phyloP scores from a whole-genome alignment of 2,888 invertebrate species.

The Gonocerus acuteangulatus region DNA sequence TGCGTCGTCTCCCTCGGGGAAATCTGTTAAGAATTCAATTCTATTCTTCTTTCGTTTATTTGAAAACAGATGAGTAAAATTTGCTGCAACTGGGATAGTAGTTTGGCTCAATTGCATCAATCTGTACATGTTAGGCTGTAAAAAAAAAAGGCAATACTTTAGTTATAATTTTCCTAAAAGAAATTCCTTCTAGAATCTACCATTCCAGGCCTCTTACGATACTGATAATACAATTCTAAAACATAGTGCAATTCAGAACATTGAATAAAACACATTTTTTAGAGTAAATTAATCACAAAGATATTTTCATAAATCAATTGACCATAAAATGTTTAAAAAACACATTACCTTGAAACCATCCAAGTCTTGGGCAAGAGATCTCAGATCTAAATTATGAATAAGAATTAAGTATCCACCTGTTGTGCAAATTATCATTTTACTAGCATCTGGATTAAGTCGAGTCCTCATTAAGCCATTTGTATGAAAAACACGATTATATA shows the following conservation, averaged over 20 bases:
- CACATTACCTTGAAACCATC: slow-evolving; percentile 76
- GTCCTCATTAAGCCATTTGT: slow-evolving; percentile 82
- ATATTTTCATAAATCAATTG: too few species aligned
- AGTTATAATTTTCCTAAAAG: too few species aligned
- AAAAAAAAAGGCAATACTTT: slow-evolving; percentile 40
- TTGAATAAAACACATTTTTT: too few species aligned
- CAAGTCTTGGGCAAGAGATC: slow-evolving; percentile 69
- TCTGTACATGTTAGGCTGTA: slow-evolving; percentile 78
- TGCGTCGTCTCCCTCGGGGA: slow-evolving; percentile 76
- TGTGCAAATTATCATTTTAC: slow-evolving; percentile 83
- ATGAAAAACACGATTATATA: slow-evolving; percentile 75
- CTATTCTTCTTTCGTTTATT: slow-evolving; percentile 66
- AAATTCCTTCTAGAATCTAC: too few species aligned
- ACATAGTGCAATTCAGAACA: too few species aligned
- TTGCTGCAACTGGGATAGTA: slow-evolving; percentile 68
- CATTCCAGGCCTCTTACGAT: too few species aligned
- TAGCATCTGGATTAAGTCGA: slow-evolving; percentile 74
- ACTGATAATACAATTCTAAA: too few species aligned
- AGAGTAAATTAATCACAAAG: too few species aligned
- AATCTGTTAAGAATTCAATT: slow-evolving; percentile 84
- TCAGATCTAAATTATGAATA: slow-evolving; percentile 78
- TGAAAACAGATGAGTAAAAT: slow-evolving; percentile 75
- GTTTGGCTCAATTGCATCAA: slow-evolving; percentile 82
- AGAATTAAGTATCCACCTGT: slow-evolving; percentile 84
- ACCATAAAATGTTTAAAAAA: too few species aligned